phyloP scores from a whole-genome alignment of 2,888 invertebrate genomes.

The Leptopilina myrica region DNA sequence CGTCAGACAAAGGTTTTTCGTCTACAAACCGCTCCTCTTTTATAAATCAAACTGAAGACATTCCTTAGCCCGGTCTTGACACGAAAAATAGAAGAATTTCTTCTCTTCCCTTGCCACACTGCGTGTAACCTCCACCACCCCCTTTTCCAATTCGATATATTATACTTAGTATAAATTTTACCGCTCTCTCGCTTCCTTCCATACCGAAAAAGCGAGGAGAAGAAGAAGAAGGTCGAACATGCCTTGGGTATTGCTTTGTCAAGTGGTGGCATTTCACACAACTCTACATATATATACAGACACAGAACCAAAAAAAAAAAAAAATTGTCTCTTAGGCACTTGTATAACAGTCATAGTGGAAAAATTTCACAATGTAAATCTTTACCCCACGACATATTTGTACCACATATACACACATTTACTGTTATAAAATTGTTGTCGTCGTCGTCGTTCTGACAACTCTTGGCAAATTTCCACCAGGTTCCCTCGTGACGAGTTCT shows the following conservation, averaged over 20 bases:
- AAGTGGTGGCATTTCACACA: neutral
- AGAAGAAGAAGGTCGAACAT: conserved; percentile 36
- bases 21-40: conserved; percentile 48
- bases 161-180: conserved; percentile 64
- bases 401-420: neutral
- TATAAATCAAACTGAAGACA: conserved; percentile 66
- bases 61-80: conserved; percentile 61
- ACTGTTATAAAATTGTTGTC: conserved; percentile 38
- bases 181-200: conserved; percentile 8
- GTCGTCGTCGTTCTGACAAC: conserved; percentile 57
- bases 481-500: conserved; percentile 36
- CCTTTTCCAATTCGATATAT: conserved; percentile 58
- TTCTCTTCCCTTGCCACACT: conserved; percentile 47
- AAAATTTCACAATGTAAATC: conserved; percentile 47
- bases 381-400: conserved; percentile 22
- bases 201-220: conserved; percentile 5
- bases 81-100: conserved; percentile 66
- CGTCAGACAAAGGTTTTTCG: conserved; percentile 42
- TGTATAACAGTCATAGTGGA: conserved; percentile 4
- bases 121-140: conserved; percentile 42
- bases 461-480: conserved; percentile 70
- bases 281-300: neutral
- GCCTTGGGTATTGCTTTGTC: conserved; percentile 12
- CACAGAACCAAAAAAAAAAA: neutral
- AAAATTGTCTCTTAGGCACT: conserved; percentile 8